A percentile compares a stretch with the other conserved stretches of the same genome.
phyloP scores from a whole-genome alignment of 2,113 vertebrate species.

The Raphicerus campestris region DNA sequence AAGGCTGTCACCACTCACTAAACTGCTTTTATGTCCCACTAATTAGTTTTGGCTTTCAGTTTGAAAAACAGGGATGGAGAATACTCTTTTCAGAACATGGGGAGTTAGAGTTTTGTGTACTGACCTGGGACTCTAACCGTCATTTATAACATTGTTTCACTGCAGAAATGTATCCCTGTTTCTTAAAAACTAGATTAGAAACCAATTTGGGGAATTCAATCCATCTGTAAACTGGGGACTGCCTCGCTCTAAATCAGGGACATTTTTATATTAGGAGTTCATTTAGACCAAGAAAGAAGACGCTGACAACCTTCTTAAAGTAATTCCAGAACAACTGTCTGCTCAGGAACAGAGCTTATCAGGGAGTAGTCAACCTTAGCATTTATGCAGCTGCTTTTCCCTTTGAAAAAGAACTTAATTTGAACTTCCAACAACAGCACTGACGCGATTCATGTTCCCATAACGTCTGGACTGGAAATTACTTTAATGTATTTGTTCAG shows the following conservation, averaged over 20 bases:
- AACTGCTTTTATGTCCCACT: neutral
- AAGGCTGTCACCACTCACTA: neutral
- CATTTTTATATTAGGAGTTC: conserved; percentile 40
- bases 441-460: neutral
- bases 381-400: neutral
- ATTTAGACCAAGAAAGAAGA: conserved; percentile 49
- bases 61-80: neutral
- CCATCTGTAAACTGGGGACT: neutral
- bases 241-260: conserved; percentile 38
- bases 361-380: conserved; percentile 39
- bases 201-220: conserved; percentile 25
- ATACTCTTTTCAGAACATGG: neutral
- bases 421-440: conserved; percentile 26
- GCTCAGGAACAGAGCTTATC: neutral
- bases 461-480: neutral
- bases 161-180: neutral
- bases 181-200: conserved; percentile 50
- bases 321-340: neutral
- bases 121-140: neutral
- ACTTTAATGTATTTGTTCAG: conserved; percentile 8
- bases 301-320: conserved; percentile 9
- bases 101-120: neutral
- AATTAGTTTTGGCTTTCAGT: neutral
- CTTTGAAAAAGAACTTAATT: conserved; percentile 28
- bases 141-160: neutral